Conservation (phyloP, 2,113 vertebrate genomes). For the Cavia aperea region DNA sequence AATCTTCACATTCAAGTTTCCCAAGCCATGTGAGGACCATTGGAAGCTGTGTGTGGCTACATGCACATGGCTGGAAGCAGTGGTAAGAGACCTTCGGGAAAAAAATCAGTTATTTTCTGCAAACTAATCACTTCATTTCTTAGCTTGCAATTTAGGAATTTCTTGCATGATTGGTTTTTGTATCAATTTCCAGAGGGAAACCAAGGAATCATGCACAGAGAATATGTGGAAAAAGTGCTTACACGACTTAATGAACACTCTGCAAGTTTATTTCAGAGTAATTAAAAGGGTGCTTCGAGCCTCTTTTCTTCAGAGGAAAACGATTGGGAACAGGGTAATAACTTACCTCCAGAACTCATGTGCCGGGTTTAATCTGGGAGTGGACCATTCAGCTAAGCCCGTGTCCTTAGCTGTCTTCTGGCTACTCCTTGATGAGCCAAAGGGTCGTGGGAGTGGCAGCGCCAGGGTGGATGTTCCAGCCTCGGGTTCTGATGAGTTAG, state of each 20-base stretch:
- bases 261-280: constrained; percentile 17
- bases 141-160: neutral
- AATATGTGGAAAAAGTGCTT: neutral
- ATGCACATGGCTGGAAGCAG: neutral
- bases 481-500: constrained; percentile 44
- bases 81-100: neutral
- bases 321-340: neutral
- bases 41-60: neutral
- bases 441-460: constrained; percentile 32
- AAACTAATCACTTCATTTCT: constrained; percentile 2
- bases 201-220: neutral
- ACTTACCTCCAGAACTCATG: neutral
- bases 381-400: neutral
- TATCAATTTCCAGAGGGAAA: neutral
- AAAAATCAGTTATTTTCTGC: neutral
- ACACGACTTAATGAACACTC: neutral
- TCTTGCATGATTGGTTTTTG: neutral
- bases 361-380: constrained; percentile 6
- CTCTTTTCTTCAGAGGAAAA: constrained; percentile 40
- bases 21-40: neutral
- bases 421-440: constrained; percentile 22
- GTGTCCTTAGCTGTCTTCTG: constrained; percentile 40
- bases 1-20: neutral
- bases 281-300: constrained; percentile 18
- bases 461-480: neutral